Conservation (phyloP, 2,113 vertebrate species). For the Ctenomys sociabilis region DNA sequence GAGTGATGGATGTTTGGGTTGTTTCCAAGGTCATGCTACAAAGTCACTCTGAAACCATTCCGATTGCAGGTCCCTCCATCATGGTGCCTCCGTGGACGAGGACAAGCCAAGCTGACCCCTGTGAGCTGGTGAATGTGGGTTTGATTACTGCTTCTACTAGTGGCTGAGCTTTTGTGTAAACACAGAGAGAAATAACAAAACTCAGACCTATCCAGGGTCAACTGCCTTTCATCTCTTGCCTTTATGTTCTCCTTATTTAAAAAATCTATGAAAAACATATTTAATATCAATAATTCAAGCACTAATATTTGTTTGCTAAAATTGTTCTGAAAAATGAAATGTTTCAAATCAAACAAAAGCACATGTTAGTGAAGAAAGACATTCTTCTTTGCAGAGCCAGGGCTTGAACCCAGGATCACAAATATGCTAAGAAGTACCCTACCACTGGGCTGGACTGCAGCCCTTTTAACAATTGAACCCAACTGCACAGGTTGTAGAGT, state of each 20-base stretch:
- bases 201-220: neutral
- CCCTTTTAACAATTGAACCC: too few relatives aligned
- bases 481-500: too few relatives aligned
- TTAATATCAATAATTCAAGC: neutral
- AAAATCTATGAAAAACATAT: neutral
- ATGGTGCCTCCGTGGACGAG: too few relatives aligned
- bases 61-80: neutral
- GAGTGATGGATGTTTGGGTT: too few relatives aligned
- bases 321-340: neutral
- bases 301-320: neutral
- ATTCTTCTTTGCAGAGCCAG: neutral
- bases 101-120: neutral
- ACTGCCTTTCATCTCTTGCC: neutral
- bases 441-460: too few relatives aligned
- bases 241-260: neutral
- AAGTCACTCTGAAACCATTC: neutral
- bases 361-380: neutral
- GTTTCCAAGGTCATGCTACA: too few relatives aligned
- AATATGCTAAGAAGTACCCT: too few relatives aligned
- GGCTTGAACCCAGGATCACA: too few relatives aligned
- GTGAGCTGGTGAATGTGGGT: neutral
- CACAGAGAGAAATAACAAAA: neutral
- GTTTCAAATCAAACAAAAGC: neutral
- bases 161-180: neutral
- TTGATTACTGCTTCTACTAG: neutral